phyloP scores from a whole-genome alignment of 2,797 vertebrate species.

The Semotilus atromaculatus region DNA sequence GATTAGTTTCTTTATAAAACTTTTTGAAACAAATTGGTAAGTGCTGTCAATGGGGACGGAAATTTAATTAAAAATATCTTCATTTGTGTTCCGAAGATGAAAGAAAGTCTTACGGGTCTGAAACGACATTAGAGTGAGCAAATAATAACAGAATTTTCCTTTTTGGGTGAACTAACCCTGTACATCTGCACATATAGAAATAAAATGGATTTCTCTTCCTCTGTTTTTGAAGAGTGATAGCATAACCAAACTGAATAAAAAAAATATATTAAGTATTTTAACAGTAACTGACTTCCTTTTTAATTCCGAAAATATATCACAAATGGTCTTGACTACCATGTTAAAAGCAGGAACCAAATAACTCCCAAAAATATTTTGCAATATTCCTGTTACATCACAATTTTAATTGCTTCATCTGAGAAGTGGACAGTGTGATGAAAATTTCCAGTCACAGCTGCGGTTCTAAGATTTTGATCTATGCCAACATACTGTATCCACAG shows the following conservation, averaged over 20 bases:
- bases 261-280: not conserved
- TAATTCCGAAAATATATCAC: not conserved
- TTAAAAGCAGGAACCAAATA: not conserved
- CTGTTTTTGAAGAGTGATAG: not conserved
- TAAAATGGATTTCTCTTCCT: not conserved
- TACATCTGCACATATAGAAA: not conserved
- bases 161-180: not conserved
- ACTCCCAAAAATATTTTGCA: slow-evolving; percentile 1
- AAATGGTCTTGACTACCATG: not conserved
- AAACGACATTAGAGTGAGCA: not conserved
- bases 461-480: slow-evolving; percentile 15
- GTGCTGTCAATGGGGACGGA: not conserved
- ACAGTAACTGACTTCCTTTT: not conserved
- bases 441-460: slow-evolving; percentile 14
- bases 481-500: not conserved
- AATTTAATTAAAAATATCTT: not conserved
- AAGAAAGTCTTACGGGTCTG: not conserved
- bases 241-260: not conserved
- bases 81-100: not conserved
- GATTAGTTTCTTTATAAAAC: not conserved
- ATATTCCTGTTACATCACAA: not conserved
- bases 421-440: slow-evolving; percentile 5
- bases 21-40: not conserved
- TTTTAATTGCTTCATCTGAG: slow-evolving; percentile 17
- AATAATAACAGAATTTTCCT: too few relatives aligned